Evolutionary conservation across 2,888 invertebrate species (phyloP).

Genomic region (Drosophila testacea): DNA sequence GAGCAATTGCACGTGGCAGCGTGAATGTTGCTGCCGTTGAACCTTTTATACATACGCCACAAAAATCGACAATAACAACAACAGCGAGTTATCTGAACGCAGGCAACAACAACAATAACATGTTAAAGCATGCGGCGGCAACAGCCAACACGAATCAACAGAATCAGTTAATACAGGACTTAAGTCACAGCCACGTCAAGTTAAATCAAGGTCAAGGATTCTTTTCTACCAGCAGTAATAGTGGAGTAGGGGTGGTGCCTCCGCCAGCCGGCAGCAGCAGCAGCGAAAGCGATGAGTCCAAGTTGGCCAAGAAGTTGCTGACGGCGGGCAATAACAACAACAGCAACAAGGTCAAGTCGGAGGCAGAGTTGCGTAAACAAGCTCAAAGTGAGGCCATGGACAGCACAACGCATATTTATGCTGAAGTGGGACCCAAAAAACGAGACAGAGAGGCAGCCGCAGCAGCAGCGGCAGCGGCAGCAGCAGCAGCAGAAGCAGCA

Average conservation of each 20-base stretch:
- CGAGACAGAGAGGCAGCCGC: slow-evolving; percentile 70
- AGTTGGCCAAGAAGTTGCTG: slow-evolving; percentile 84
- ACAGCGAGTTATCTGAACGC: slow-evolving; percentile 85
- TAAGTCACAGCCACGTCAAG: slow-evolving; percentile 84
- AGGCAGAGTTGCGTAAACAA: slow-evolving; percentile 70
- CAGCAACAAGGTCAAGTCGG: slow-evolving; percentile 43
- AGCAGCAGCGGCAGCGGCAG: slow-evolving; percentile 57
- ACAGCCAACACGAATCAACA: slow-evolving; percentile 84
- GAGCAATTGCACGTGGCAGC: slow-evolving; percentile 85
- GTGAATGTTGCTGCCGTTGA: slow-evolving; percentile 95
- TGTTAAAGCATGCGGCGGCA: slow-evolving; percentile 83
- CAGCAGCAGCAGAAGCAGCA: slow-evolving; percentile 46
- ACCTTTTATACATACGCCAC: slow-evolving; percentile 94
- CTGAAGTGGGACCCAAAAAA: slow-evolving; percentile 82
- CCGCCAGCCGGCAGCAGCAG: slow-evolving; percentile 85
- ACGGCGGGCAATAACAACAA: slow-evolving; percentile 41
- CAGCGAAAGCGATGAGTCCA: slow-evolving; percentile 87
- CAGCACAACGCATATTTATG: slow-evolving; percentile 92
- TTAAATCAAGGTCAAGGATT: slow-evolving; percentile 64
- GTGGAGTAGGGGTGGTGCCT: background rate
- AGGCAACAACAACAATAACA: slow-evolving; percentile 37
- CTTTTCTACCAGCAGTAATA: slow-evolving; percentile 41
- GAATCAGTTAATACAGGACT: slow-evolving; percentile 85
- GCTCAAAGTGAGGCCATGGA: slow-evolving; percentile 91
- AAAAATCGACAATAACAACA: slow-evolving; percentile 86